Base-by-base conservation (phyloP, 1,140 invertebrate genomes). In the Trigoniulus corallinus region DNA sequence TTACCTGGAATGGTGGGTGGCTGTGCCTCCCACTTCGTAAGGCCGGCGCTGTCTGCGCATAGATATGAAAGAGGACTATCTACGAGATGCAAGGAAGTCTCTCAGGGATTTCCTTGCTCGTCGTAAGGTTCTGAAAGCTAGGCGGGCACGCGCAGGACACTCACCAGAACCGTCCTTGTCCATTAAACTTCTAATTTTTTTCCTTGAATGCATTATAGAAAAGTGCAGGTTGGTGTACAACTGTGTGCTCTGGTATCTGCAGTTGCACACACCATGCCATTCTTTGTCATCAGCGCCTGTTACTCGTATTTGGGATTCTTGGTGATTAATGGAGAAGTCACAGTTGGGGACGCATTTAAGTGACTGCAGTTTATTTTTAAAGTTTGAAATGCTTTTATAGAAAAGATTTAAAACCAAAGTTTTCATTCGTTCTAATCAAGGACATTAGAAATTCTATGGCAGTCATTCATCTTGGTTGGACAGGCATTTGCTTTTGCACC, bases 381-480 rank as follows among this genome's bases (percentile, higher is more conserved):
- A 0, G 82, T n/a, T n/a, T n/a, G 88, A 64, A 77, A 78, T 3
- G 88, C 48, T 60, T 62, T 12, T 88, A 81, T 62, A 71, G 78
- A 56, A 69, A 79, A 56, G 81, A 89, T n/a, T 85, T 92, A 57
- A 88, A 86, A 82, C 84, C 65, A 71, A 68, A 66, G 21, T 39
- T 12, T 18, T 12, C 37, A 39, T 12, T 13, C 18, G 12, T 60
- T 10, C 56, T 56, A 53, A 61, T 64, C 40, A 60, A 86, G 83
- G 62, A 84, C 91, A 15, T 83, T 82, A 15, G 81, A 87, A 62
- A 77, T 83, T 0, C 67, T 93, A 13, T 78, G 91, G 40, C 84
- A 89, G 61, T 88, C 87, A 2, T 82, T 84, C 0, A 85, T 84
- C 77, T 83, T 86, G 75, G 72, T 91, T 60, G 87, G 84, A 0